Evolutionary conservation across 2,113 vertebrate genomes (phyloP).

Genomic region (Muntiacus reevesi): DNA sequence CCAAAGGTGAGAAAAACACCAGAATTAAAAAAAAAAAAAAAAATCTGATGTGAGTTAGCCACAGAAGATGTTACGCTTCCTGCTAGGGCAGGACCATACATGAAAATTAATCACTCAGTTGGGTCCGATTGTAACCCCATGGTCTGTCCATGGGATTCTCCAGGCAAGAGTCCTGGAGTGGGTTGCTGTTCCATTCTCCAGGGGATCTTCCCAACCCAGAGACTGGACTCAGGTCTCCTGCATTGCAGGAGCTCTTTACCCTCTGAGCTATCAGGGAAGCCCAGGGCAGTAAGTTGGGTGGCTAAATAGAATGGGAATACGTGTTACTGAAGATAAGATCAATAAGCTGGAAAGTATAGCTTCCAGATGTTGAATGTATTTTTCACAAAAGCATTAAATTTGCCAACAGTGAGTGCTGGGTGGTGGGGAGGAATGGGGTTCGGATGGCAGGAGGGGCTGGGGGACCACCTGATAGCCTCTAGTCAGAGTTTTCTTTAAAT

Average conservation of each 20-base stretch:
- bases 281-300: not conserved
- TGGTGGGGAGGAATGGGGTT: not conserved
- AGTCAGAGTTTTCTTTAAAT: not conserved
- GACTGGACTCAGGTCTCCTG: not conserved
- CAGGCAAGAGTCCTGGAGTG: not conserved
- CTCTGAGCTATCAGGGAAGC: not conserved
- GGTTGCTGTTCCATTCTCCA: not conserved
- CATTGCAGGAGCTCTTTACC: not conserved
- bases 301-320: not conserved
- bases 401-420: not conserved
- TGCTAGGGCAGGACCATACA: not conserved
- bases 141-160: not conserved
- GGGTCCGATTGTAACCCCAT: rapidly evolving
- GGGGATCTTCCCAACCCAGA: not conserved
- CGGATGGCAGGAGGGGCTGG: not conserved
- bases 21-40: not conserved
- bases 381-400: not conserved
- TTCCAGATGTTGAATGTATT: not conserved
- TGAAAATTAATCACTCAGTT: not conserved
- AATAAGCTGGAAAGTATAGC: not conserved
- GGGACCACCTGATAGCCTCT: not conserved
- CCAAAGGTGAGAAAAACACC: not conserved
- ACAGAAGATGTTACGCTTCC: not conserved
- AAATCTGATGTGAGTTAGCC: not conserved
- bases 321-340: not conserved